phyloP scores from a whole-genome alignment of 2,113 vertebrate species.

The Opisthocomus hoazin region DNA sequence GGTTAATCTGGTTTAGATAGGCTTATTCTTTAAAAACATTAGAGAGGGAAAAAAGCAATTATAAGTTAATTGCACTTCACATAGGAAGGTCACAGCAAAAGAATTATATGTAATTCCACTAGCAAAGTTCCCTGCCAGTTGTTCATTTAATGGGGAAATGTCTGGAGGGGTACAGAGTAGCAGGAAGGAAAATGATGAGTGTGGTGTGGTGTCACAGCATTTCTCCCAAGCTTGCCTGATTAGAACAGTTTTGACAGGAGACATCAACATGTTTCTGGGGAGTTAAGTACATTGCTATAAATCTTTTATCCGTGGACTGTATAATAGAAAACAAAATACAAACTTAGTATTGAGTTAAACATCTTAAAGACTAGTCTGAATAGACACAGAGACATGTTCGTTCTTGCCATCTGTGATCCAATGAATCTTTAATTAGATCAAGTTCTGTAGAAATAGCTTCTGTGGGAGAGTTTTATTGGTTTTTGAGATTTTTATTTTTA shows the following conservation, averaged over 20 bases:
- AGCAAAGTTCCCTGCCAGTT: neutral
- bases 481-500: neutral
- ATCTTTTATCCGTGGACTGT: neutral
- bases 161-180: neutral
- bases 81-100: neutral
- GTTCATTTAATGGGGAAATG: neutral
- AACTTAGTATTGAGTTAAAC: neutral
- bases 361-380: neutral
- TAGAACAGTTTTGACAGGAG: neutral
- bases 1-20: neutral
- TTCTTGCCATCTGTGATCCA: neutral
- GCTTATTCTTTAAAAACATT: neutral
- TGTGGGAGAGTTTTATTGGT: neutral
- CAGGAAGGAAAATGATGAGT: neutral
- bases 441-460: neutral
- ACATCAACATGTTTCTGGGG: neutral
- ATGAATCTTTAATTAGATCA: slow-evolving; percentile 17
- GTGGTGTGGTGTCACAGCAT: neutral
- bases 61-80: neutral
- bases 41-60: neutral
- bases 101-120: neutral
- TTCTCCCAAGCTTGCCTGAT: neutral
- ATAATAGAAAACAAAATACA: neutral
- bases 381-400: neutral
- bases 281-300: neutral